Base-by-base conservation (phyloP, 1,140 invertebrate species). In the Nasonia longicornis region DNA sequence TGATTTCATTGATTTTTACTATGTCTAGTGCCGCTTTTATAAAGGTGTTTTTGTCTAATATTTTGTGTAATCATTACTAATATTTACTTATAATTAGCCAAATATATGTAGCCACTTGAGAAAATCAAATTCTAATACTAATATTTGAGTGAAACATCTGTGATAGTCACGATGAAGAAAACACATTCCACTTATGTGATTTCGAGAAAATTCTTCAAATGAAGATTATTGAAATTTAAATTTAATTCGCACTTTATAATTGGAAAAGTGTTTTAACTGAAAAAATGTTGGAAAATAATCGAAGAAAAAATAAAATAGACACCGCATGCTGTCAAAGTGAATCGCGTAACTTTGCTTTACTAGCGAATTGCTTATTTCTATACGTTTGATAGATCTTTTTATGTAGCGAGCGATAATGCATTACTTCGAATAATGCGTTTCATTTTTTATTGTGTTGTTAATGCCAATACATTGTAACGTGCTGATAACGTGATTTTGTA, bases 121-220 rank as follows among this genome's bases (percentile, higher is more conserved):
- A n/a, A n/a, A 58, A 58, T 58, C 52, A 58, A 52, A 6, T 7
- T 58, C n/a, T n/a, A 7, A 16, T n/a, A 48, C 14, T 16, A 48
- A 4, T 3, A 58, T 58, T 58, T 58, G 52, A 20, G 52, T 58
- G 52, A 58, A 58, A n/a, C 52, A 58, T 58, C 52, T 58, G 52
- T 58, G 52, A 58, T 58, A 20, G 7, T 7, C 6, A n/a, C 52
- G 52, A 6, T n/a, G n/a, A 58, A 58, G 14, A 35, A 84, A 78
- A 81, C 63, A 83, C 77, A 84, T 79, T 86, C 83, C 85, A 86
- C 83, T 86, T 86, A 85, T 85, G 83, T 81, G 81, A 86, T 73
- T 35, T 45, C 45, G 26, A 67, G 26, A 31, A 66, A 67, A 67
- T 31, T 29, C 64, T 26, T 67, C 10, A 31, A 1, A 67, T 16